A percentile compares a stretch with the other conserved stretches of the same genome.
Evolutionary conservation across 2,797 vertebrate species (phyloP).

Genomic region (Pseudochromis fuscus): DNA sequence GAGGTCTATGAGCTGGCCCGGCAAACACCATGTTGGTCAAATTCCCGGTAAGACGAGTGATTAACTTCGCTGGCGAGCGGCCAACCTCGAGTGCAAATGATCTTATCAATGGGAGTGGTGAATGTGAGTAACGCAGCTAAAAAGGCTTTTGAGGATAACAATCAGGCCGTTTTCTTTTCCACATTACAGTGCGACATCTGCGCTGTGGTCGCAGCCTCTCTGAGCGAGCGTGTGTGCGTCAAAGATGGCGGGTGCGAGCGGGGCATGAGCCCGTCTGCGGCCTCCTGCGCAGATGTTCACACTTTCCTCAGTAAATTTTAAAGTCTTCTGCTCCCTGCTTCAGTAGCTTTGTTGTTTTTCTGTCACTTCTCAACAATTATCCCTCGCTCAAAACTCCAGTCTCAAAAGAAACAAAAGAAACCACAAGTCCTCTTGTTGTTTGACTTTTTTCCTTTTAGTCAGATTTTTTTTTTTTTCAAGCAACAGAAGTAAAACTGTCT

Average conservation of each 20-base stretch:
- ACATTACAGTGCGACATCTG: conserved; percentile 61
- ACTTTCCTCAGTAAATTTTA: conserved; percentile 38
- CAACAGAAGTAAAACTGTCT: conserved; percentile 76
- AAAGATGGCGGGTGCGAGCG: conserved; percentile 19
- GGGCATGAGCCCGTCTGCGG: conserved; percentile 38
- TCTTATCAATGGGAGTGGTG: conserved; percentile 68
- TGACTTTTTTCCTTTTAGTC: conserved; percentile 58
- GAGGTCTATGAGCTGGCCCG: conserved; percentile 10
- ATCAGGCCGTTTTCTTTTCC: conserved; percentile 56
- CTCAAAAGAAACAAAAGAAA: conserved; percentile 59
- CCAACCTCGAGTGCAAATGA: conserved; percentile 50
- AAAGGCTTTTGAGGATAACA: conserved; percentile 34
- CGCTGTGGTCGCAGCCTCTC: conserved; percentile 35
- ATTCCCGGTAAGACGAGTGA: conserved; percentile 61
- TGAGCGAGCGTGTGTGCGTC: conserved; percentile 34
- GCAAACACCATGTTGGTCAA: conserved; percentile 46
- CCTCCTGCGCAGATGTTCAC: conserved; percentile 61
- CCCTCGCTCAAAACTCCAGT: conserved; percentile 30
- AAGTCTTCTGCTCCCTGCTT: conserved; percentile 4
- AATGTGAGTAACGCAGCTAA: conserved; percentile 43
- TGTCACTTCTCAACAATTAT: conserved; percentile 33
- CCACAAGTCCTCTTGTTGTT: conserved; percentile 57
- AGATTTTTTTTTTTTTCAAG: conserved; percentile 63
- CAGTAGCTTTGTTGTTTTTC: conserved; percentile 43
- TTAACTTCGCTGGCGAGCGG: conserved; percentile 47